These are phyloP conservation scores for Potamarius usumacintae DNA, from an alignment of 2,113 vertebrate genomes.

Conservation along the genomic window DNA sequence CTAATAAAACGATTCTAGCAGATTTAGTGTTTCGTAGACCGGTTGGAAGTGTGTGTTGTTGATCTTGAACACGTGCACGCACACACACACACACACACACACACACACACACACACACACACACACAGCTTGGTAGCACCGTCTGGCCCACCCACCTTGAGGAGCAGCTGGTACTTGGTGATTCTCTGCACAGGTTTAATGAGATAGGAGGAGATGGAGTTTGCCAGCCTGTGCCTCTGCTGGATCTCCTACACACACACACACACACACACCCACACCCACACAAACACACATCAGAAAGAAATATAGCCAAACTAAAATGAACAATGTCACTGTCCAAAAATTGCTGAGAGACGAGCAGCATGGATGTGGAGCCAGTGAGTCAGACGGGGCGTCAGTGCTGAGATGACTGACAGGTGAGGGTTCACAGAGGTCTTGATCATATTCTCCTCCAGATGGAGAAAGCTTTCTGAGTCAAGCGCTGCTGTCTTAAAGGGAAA, in stretches of 20 bases:
- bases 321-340: not conserved
- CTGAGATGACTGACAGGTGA: not conserved
- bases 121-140: not conserved
- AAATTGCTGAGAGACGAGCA: not conserved
- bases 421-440: not conserved
- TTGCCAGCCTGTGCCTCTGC: slow-evolving; percentile 91
- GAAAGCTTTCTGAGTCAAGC: not conserved
- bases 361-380: not conserved
- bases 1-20: not conserved
- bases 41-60: not conserved
- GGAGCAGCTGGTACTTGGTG: slow-evolving; percentile 97
- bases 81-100: slow-evolving; percentile 13
- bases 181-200: slow-evolving; percentile 99
- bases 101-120: slow-evolving; percentile 16
- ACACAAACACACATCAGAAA: not conserved
- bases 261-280: slow-evolving; percentile 19
- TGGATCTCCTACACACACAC: slow-evolving; percentile 86
- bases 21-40: not conserved
- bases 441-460: not conserved
- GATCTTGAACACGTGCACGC: not conserved
- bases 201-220: slow-evolving; percentile 98
- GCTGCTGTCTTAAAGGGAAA: not conserved
- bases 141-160: slow-evolving; percentile 79
- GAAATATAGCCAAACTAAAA: not conserved
- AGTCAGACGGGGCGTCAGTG: not conserved